Percentiles rank a stretch among this genome's conserved stretches.
phyloP scores from a whole-genome alignment of 1,140 invertebrate genomes.

The Steinernema feltiae region DNA sequence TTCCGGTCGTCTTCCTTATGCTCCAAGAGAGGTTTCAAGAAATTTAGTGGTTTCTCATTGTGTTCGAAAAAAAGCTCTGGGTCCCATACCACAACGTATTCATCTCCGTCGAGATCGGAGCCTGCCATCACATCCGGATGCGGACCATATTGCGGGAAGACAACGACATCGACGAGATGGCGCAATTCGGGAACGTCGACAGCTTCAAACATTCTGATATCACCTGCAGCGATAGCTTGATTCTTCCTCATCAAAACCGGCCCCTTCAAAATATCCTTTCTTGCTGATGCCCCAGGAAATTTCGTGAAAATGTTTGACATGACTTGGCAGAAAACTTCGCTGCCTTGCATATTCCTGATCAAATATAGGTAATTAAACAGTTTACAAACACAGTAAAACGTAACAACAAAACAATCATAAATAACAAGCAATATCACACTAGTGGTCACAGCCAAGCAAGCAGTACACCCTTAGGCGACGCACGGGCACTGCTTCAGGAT shows the following conservation, averaged over 20 bases:
- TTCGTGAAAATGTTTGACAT: constrained; percentile 27
- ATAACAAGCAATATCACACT: too few species aligned
- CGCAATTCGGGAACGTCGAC: constrained; percentile 51
- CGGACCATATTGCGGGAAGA: constrained; percentile 56
- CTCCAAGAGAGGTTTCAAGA: not conserved
- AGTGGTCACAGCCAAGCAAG: too few species aligned
- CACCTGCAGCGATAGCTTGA: constrained; percentile 57
- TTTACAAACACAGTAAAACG: constrained; percentile 39
- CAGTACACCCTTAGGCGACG: too few species aligned
- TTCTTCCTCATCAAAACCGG: constrained; percentile 55
- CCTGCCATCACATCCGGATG: constrained; percentile 55
- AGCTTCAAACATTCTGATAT: constrained; percentile 57
- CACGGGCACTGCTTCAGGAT: constrained; percentile 25
- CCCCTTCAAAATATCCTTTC: constrained; percentile 24
- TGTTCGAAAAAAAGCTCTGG: constrained; percentile 40
- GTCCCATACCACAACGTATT: constrained; percentile 58
- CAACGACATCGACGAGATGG: constrained; percentile 58
- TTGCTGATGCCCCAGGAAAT: not conserved
- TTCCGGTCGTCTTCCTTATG: not conserved
- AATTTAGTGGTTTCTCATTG: constrained; percentile 43
- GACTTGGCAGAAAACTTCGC: constrained; percentile 50
- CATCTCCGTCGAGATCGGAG: constrained; percentile 58
- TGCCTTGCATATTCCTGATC: constrained; percentile 43
- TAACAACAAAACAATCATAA: constrained; percentile 49
- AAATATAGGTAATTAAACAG: constrained; percentile 55